Evolutionary conservation across 2,888 invertebrate species (phyloP).

Genomic region (Heteromyza rotundicornis): DNA sequence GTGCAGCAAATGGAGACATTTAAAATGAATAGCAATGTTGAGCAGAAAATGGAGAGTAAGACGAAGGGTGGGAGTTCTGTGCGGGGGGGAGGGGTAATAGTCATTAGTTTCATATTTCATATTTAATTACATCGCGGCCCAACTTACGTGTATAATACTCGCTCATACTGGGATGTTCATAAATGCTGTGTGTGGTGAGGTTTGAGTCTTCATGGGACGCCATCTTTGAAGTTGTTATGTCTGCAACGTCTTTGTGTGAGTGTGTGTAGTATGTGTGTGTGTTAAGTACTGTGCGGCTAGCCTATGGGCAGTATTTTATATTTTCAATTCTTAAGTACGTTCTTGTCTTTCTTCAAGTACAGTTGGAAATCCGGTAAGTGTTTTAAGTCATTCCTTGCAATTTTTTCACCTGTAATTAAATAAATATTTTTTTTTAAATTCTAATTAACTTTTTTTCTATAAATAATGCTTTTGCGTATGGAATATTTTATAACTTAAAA

Average conservation of each 20-base stretch:
- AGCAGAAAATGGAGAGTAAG: conserved; percentile 50
- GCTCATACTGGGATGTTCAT: conserved; percentile 43
- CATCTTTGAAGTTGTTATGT: not conserved
- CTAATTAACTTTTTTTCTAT: too few species aligned
- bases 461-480: too few species aligned
- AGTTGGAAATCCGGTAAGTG: too few species aligned
- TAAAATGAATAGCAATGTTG: conserved; percentile 47
- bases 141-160: conserved; percentile 55
- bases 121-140: not conserved
- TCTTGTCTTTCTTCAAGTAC: too few species aligned
- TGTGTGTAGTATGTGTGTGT: too few species aligned
- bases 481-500: too few species aligned
- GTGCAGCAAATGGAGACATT: conserved; percentile 53
- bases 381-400: too few species aligned
- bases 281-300: too few species aligned
- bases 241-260: not conserved
- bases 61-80: conserved; percentile 57
- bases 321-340: too few species aligned
- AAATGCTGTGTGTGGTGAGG: conserved; percentile 29
- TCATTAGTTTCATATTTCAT: not conserved
- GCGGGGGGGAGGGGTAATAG: not conserved
- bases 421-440: too few species aligned
- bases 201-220: conserved; percentile 6
- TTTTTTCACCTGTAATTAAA: too few species aligned
- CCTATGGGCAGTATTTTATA: too few species aligned